phyloP scores from a whole-genome alignment of 1,140 invertebrate genomes.

The Caligus rogercresseyi region DNA sequence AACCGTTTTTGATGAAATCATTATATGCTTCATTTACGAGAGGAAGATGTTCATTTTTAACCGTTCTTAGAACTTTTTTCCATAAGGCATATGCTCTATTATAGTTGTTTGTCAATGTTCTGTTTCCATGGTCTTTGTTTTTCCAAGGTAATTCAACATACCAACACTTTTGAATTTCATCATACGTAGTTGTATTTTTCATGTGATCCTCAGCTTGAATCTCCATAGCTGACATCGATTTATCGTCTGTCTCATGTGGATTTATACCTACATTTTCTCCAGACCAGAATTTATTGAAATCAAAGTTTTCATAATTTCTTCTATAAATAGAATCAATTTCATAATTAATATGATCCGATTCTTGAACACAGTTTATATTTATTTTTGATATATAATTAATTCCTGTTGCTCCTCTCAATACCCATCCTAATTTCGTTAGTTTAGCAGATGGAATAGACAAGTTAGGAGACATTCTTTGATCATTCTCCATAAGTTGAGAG shows the following conservation, averaged over 20 bases:
- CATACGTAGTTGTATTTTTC: background rate
- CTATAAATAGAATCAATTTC: background rate
- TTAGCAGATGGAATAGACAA: background rate
- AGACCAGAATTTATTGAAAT: background rate
- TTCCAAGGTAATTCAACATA: background rate
- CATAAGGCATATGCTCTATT: background rate
- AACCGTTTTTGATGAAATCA: background rate
- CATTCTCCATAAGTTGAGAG: background rate
- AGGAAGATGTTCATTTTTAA: background rate
- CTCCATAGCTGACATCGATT: background rate
- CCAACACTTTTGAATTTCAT: background rate
- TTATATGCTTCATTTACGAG: background rate
- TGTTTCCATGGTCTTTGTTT: background rate
- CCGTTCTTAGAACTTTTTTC: background rate
- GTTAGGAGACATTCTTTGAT: background rate
- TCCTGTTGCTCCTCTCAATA: background rate
- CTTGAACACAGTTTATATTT: background rate
- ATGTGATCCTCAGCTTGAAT: background rate
- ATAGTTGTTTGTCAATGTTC: background rate
- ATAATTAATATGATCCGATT: background rate
- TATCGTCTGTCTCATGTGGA: background rate
- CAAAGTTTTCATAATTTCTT: background rate
- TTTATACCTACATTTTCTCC: background rate
- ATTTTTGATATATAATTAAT: background rate
- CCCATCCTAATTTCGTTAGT: background rate